Conservation (phyloP, 2,113 vertebrate species). For the Struthio camelus region DNA sequence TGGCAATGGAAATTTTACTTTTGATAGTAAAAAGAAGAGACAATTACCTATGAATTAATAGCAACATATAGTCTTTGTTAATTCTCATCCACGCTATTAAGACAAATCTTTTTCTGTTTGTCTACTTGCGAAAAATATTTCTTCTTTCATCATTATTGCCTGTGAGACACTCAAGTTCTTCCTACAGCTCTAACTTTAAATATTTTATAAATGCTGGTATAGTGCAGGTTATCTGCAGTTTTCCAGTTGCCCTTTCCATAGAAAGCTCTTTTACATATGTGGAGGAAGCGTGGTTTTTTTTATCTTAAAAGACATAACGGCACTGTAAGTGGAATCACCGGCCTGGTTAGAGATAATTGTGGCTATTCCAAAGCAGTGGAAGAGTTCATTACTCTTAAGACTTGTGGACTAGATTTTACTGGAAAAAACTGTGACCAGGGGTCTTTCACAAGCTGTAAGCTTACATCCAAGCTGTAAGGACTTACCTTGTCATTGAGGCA, state of each 20-base stretch:
- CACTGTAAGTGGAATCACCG: background rate
- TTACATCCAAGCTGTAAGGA: background rate
- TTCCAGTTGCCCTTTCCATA: background rate
- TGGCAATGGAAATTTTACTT: background rate
- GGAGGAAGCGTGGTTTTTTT: too few species aligned
- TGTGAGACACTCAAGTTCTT: background rate
- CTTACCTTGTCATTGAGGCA: background rate
- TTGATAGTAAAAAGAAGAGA: background rate
- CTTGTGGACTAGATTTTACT: background rate
- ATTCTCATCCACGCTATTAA: background rate
- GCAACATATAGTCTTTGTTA: background rate
- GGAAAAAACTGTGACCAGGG: background rate
- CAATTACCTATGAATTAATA: background rate
- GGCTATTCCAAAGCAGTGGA: background rate
- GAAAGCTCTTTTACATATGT: background rate
- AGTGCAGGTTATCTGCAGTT: background rate
- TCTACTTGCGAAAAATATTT: background rate
- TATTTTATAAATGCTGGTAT: background rate
- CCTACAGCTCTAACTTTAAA: background rate
- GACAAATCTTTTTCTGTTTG: accelerated
- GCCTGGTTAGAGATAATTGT: background rate
- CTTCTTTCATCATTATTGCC: background rate
- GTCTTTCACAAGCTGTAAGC: background rate
- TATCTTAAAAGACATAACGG: background rate
- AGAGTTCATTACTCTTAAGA: background rate